Conservation (phyloP, 2,113 vertebrate genomes). For the Sorex fumeus region DNA sequence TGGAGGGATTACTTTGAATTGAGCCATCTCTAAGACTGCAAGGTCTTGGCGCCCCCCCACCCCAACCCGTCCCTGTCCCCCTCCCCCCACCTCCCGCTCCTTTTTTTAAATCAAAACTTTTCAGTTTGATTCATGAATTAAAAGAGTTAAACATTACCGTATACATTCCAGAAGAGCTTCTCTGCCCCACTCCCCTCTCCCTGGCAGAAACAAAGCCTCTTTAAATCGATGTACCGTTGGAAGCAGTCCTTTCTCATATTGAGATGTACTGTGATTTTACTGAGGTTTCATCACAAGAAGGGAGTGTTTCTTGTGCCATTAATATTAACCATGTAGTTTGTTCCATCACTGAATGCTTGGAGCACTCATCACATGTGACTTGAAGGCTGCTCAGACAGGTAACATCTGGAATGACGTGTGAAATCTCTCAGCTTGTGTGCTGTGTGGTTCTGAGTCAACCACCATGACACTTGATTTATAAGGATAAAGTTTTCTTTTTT, state of each 20-base stretch:
- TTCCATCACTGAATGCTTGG: conserved; percentile 74
- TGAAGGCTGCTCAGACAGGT: conserved; percentile 73
- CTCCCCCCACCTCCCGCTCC: too few species aligned
- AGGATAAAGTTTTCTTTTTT: conserved; percentile 68
- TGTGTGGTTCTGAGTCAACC: conserved; percentile 69
- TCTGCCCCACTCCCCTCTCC: conserved; percentile 82
- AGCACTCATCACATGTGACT: conserved; percentile 75
- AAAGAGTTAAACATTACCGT: conserved; percentile 85
- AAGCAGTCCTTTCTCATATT: conserved; percentile 92
- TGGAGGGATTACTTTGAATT: conserved; percentile 87
- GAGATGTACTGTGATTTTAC: conserved; percentile 89
- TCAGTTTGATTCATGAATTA: conserved; percentile 87
- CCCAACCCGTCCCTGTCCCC: too few species aligned
- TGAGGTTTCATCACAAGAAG: conserved; percentile 86
- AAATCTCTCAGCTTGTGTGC: conserved; percentile 62
- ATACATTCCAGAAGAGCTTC: conserved; percentile 91
- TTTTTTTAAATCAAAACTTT: conserved; percentile 86
- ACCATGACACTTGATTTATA: conserved; percentile 71
- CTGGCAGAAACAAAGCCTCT: conserved; percentile 84
- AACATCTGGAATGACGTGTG: conserved; percentile 58
- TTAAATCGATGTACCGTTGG: conserved; percentile 84
- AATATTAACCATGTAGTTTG: conserved; percentile 76
- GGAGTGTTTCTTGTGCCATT: conserved; percentile 88
- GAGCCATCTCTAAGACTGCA: conserved; percentile 90
- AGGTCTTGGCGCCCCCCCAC: conserved; percentile 82